Base-by-base conservation (phyloP, 2,113 vertebrate genomes). In the Anoplopoma fimbria region DNA sequence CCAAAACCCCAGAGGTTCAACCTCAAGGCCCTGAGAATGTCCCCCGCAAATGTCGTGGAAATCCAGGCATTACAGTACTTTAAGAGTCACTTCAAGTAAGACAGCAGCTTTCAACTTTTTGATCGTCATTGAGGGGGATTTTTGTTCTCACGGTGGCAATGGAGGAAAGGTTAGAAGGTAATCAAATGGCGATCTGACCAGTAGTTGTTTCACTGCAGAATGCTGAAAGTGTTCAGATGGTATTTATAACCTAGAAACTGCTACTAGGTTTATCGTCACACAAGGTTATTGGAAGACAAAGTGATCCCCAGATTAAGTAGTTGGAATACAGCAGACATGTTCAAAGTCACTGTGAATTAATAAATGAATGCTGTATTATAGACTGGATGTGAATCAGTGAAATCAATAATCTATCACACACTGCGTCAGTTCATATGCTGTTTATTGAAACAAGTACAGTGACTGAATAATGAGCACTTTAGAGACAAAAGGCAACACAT, bases 371-470 rank as follows among this genome's bases (percentile, higher is more conserved):
- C 64, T 9, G 45, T 21, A n/a, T 29, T 55, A 65, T 0, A 9
- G 42, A 33, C 15, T 27, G 21, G 55, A 61, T 3, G 57, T 25
- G n/a, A 62, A 33, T 55, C 4, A 13, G 71, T 34, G 9, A 64
- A 9, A 58, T 40, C 33, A 76, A 61, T 49, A 31, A 58, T 40
- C 21, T 2, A 61, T 33, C 25, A 74, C 21, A 75, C 55, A 73
- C 12, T 6, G 6, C 14, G 49, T 2, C 58, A 23, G 77, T 84
- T 34, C 8, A 8, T 2, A 17, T 13, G 1, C 14, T n/a, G 13
- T 84, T 89, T 82, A 86, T 45, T 91, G 42, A 57, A n/a, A n/a
- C n/a, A n/a, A 45, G 7, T 17, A 7, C 3, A 34, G 12, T 29
- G 53, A 60, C 60, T 38, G 19, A 82, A 1, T 15, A 17, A 55